phyloP scores from a whole-genome alignment of 2,113 vertebrate species.

The Paedocypris sp. region DNA sequence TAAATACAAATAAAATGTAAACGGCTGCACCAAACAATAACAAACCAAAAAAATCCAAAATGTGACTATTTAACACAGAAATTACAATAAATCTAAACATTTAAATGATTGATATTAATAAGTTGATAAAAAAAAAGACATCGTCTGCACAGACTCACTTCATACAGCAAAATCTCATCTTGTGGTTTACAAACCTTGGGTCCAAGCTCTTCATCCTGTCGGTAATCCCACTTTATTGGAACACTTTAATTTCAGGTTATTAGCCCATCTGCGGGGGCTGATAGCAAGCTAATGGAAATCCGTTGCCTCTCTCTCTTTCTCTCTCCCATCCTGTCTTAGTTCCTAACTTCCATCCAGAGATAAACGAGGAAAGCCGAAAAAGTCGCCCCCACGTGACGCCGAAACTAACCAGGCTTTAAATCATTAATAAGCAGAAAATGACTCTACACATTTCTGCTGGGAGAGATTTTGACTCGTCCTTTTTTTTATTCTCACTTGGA shows the following conservation, averaged over 20 bases:
- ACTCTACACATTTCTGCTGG: conserved; percentile 8
- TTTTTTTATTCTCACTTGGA: conserved; percentile 18
- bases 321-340: no score
- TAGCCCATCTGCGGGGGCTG: conserved; percentile 15
- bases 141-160: no score
- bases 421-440: conserved; percentile 35
- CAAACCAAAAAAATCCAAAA: no score
- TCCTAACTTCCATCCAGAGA: conserved; percentile 1
- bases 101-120: no score
- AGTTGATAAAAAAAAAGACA: no score
- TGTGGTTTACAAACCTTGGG: no score
- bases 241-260: conserved; percentile 8
- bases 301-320: background rate
- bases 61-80: no score
- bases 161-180: no score
- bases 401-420: conserved; percentile 29
- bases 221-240: conserved; percentile 10
- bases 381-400: background rate
- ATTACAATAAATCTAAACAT: no score
- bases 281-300: conserved; percentile 20
- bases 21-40: no score
- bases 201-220: no score
- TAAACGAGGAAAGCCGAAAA: conserved; percentile 15
- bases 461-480: conserved; percentile 24
- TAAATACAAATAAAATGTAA: no score